Conservation (phyloP, 2,888 invertebrate genomes). For the Malthinus flaveolus region DNA sequence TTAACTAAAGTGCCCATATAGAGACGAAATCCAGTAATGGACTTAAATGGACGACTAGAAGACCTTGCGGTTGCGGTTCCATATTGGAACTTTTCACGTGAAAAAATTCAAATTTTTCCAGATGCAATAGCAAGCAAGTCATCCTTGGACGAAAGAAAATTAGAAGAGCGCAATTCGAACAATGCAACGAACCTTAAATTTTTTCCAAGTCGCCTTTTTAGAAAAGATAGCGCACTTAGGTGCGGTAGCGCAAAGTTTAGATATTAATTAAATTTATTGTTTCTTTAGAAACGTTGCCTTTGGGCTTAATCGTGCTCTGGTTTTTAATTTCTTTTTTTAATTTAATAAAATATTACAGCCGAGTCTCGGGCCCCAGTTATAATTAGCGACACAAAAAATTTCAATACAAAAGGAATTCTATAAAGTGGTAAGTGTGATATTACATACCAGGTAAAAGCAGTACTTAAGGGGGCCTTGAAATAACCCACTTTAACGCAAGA, state of each 20-base stretch:
- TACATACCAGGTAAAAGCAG: not conserved
- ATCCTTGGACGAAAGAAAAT: too few species aligned
- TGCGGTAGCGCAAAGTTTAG: not conserved
- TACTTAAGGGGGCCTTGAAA: not conserved
- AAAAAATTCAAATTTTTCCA: too few species aligned
- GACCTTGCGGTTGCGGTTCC: too few species aligned
- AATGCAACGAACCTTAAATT: too few species aligned
- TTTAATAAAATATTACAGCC: not conserved
- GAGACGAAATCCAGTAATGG: too few species aligned
- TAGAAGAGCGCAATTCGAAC: too few species aligned
- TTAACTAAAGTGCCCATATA: too few species aligned
- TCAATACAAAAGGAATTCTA: not conserved
- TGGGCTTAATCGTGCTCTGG: not conserved
- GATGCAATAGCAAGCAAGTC: too few species aligned
- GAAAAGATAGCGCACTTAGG: not conserved
- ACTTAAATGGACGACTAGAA: too few species aligned
- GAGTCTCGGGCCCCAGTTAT: not conserved
- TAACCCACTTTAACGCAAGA: not conserved
- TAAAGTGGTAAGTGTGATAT: slow-evolving; percentile 1
- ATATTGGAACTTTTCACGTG: too few species aligned
- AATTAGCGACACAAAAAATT: not conserved
- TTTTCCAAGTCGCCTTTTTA: not conserved
- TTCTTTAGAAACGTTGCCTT: not conserved
- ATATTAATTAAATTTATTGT: not conserved
- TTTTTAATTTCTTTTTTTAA: slow-evolving; percentile 1